Evolutionary conservation across 2,888 invertebrate genomes (phyloP), one percentile per base, ranked within the genome.

Genomic region (Acronicta leporina): DNA sequence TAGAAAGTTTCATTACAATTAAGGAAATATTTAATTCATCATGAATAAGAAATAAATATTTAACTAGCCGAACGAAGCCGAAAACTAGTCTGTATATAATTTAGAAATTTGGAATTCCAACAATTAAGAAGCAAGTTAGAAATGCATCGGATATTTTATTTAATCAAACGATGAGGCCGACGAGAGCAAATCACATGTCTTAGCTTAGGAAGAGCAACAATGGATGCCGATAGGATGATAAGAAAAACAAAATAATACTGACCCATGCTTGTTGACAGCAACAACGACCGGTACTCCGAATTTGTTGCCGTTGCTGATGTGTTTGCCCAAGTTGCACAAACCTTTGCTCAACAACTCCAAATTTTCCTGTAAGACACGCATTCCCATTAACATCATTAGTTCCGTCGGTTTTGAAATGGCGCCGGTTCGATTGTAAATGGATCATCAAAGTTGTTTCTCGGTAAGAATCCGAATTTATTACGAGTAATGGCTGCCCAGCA

Each of bases 261-360:
- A 98, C 97, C 95, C 93, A 87, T 99, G 98, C 63, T 95, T 95
- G 90, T 99, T 99, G 73, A 99, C 95, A 10, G 98, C 98, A 0
- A 99, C 98, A 5, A 99, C 97, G 7, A 99, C 99, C 0, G 99
- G 99, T 11, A 99, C 95, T 30, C 98, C 98, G 90, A 97, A 99
- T 84, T 97, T 97, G 59, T 92, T 95, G 0, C 98, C 98, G 90
- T 99, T 99, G 85, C 97, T 96, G 66, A 99, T 99, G 89, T 99
- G 99, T 83, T 99, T 98, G 71, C 96, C 92, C 60, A 99, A 94
- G 94, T 99, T 99, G 61, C 97, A 96, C 67, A 99, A 94, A 2
- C 99, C 99, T 76, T 97, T 97, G 82, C 95, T 95, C 11, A 99
- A 91, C 54, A 99, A 94, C 52, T 97, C 97, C 63, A 99, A 86